Evolutionary conservation across 2,888 invertebrate genomes (phyloP).

Genomic region (Frankliniella fusca): DNA sequence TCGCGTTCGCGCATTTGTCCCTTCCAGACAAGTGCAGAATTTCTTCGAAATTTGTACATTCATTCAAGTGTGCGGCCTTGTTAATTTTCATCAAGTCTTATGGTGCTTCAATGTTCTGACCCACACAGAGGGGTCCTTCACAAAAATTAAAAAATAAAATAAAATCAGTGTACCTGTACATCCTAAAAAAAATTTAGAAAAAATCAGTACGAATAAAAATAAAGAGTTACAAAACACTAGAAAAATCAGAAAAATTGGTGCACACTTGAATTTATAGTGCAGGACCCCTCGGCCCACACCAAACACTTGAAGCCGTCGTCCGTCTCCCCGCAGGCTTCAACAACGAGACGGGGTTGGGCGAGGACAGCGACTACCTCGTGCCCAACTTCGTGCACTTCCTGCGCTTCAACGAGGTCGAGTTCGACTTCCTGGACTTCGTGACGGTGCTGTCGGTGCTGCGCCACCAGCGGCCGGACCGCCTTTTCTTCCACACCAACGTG

Average conservation of each 20-base stretch:
- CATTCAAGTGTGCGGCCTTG: no score
- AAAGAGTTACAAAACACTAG: not conserved
- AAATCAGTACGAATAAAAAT: not conserved
- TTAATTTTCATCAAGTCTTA: no score
- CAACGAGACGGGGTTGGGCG: conserved; percentile 40
- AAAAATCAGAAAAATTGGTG: not conserved
- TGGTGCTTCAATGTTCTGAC: not conserved
- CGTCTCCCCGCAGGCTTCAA: conserved; percentile 34
- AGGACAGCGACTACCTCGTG: conserved; percentile 39
- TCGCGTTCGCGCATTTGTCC: no score
- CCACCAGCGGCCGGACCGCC: conserved; percentile 42
- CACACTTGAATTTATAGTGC: no score
- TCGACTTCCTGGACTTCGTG: conserved; percentile 39
- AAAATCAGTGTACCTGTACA: no score
- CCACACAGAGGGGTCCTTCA: conserved; percentile 32
- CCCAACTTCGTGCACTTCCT: conserved; percentile 44
- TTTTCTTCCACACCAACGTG: conserved; percentile 43
- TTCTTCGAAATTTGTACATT: no score
- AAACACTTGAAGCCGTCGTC: no score
- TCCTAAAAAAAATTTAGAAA: not conserved
- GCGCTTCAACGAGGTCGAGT: conserved; percentile 38
- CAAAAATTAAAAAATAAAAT: no score
- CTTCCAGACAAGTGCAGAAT: no score
- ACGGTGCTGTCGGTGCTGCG: conserved; percentile 40
- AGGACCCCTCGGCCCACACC: no score